Evolutionary conservation across 2,113 vertebrate genomes (phyloP).

Genomic region (Malaclemys terrapin): DNA sequence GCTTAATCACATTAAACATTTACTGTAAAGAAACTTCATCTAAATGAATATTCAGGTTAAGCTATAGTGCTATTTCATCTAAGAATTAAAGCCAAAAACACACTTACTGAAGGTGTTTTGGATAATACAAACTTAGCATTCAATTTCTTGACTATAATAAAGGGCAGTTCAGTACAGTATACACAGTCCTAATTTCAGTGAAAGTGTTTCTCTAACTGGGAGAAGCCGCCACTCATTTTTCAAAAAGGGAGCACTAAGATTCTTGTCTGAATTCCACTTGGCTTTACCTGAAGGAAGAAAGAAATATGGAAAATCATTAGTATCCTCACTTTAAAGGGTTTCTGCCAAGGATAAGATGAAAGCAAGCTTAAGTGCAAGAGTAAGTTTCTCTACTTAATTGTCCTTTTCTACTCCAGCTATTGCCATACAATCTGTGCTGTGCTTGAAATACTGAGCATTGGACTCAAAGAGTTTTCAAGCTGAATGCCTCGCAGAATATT

Average conservation of each 20-base stretch:
- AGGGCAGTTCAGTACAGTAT: accelerated
- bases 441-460: background rate
- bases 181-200: background rate
- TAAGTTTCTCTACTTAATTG: background rate
- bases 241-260: background rate
- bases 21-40: background rate
- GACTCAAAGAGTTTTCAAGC: background rate
- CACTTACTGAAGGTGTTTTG: background rate
- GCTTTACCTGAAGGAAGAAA: background rate
- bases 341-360: background rate
- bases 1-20: slow-evolving; percentile 19
- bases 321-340: background rate
- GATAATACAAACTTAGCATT: background rate
- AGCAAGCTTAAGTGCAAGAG: background rate
- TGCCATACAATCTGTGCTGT: background rate
- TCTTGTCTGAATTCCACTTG: background rate
- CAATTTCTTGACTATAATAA: background rate
- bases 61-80: background rate
- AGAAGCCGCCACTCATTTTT: background rate
- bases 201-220: background rate
- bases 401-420: background rate
- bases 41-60: background rate
- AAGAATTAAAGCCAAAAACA: slow-evolving; percentile 3
- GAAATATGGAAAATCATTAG: background rate
- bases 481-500: background rate